phyloP scores from a whole-genome alignment of 2,113 vertebrate species.

The Zosterops borbonicus region DNA sequence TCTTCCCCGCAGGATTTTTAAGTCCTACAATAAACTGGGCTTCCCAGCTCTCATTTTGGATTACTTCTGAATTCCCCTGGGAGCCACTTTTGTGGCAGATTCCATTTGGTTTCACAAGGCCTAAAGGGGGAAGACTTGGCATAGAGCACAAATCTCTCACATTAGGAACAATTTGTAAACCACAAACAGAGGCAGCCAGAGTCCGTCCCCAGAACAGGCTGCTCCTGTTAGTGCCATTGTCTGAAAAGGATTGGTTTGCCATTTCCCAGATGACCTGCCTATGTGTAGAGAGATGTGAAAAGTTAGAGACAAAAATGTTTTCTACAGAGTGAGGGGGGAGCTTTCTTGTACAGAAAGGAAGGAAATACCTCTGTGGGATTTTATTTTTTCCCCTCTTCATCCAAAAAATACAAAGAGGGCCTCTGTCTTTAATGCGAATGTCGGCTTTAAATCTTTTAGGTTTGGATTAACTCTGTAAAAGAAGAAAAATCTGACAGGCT shows the following conservation, averaged over 20 bases:
- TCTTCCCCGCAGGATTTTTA: slow-evolving; percentile 38
- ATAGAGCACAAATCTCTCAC: slow-evolving; percentile 73
- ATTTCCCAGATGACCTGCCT: slow-evolving; percentile 82
- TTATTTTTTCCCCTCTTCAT: slow-evolving; percentile 74
- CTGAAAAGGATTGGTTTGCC: slow-evolving; percentile 65
- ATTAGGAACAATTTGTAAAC: slow-evolving; percentile 76
- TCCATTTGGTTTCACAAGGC: slow-evolving; percentile 75
- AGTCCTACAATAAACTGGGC: slow-evolving; percentile 36
- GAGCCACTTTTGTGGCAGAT: slow-evolving; percentile 75
- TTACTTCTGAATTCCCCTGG: slow-evolving; percentile 66
- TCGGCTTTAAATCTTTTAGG: slow-evolving; percentile 86
- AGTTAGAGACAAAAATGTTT: slow-evolving; percentile 83
- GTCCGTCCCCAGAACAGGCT: slow-evolving; percentile 72
- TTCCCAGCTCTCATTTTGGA: slow-evolving; percentile 61
- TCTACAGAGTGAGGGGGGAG: slow-evolving; percentile 74
- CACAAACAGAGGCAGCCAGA: slow-evolving; percentile 63
- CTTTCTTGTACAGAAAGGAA: slow-evolving; percentile 82
- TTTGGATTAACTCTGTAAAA: slow-evolving; percentile 84
- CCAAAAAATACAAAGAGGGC: slow-evolving; percentile 84
- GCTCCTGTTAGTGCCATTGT: slow-evolving; percentile 76
- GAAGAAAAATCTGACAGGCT: slow-evolving; percentile 83
- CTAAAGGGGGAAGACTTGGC: slow-evolving; percentile 72
- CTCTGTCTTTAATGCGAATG: slow-evolving; percentile 81
- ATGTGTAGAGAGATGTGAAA: slow-evolving; percentile 80
- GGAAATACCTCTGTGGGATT: slow-evolving; percentile 85